Evolutionary conservation across 2,888 invertebrate genomes (phyloP), one percentile per base, ranked within the genome.

Genomic region (Nomada ferruginata): DNA sequence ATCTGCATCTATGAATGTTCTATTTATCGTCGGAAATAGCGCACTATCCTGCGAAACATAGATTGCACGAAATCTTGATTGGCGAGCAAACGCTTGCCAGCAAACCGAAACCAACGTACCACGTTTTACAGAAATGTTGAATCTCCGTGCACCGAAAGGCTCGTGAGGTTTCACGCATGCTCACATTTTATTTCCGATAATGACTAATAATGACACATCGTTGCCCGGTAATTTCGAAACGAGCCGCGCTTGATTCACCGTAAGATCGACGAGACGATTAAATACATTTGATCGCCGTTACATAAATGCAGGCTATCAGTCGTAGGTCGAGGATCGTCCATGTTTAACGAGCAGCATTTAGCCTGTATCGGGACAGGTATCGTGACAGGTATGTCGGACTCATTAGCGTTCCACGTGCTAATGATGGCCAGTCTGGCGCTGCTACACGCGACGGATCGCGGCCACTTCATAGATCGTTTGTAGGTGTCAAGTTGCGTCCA

Each of bases 371-470:
- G 55, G 23, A n/a, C 75, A 13, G 55, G 11, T 47, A 47, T 47
- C 11, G 47, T 15, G 47, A 47, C 15, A 47, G 47, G 57, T 52
- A 73, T 65, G 76, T 66, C 18, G 53, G 77, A 36, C 50, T 70
- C 52, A 44, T 74, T 65, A 52, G 1, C 57, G 57, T 64, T 47
- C 26, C 79, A 57, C 70, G 63, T 53, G 75, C 50, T 61, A 61
- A 29, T 5, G 42, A n/a, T 42, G 18, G 2, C 1, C 52, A 9
- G 42, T 13, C n/a, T 29, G 2, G 13, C 10, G 20, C 29, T n/a
- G 26, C 11, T 10, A 13, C 72, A 73, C 72, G 72, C 64, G 63
- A 55, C 42, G 26, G 7, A 64, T 20, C 2, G 29, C n/a, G 44
- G 5, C 36, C 7, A 36, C 36, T 36, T 36, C 36, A 36, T 36